These are phyloP conservation scores for Phymatocera aterrima DNA, from an alignment of 2,888 invertebrate genomes.

Conservation along the genomic window DNA sequence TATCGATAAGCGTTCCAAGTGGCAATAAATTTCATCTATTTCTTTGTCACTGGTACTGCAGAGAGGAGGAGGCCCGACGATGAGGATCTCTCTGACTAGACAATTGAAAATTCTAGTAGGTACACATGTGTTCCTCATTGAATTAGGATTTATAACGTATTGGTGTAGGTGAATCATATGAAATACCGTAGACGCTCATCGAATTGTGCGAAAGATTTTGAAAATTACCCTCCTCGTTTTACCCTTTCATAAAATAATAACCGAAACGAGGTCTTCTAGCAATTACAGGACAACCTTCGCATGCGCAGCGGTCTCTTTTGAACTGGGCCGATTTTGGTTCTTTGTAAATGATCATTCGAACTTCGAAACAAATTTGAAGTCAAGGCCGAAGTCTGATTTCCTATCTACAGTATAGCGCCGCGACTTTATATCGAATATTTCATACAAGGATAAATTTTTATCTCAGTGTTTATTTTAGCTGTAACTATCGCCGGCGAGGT, in stretches of 20 bases:
- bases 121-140: too few species aligned
- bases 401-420: not conserved
- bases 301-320: too few species aligned
- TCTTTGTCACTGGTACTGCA: not conserved
- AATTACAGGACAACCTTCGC: not conserved
- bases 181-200: not conserved
- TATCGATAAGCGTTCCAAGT: not conserved
- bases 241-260: not conserved
- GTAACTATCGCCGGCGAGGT: not conserved
- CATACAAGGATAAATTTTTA: not conserved
- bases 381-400: conserved; percentile 21
- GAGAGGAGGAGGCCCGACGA: not conserved
- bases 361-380: conserved; percentile 14
- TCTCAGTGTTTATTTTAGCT: not conserved
- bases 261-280: conserved; percentile 8
- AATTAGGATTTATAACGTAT: too few species aligned
- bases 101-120: not conserved
- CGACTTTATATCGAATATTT: not conserved
- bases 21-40: not conserved
- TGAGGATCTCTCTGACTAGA: not conserved
- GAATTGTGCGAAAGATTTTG: not conserved
- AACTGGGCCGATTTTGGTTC: conserved; percentile 2
- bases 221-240: not conserved
- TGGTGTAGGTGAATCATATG: too few species aligned
- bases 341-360: not conserved